Evolutionary conservation across 2,797 vertebrate genomes (phyloP).

Genomic region (Neomorphus geoffroyi): DNA sequence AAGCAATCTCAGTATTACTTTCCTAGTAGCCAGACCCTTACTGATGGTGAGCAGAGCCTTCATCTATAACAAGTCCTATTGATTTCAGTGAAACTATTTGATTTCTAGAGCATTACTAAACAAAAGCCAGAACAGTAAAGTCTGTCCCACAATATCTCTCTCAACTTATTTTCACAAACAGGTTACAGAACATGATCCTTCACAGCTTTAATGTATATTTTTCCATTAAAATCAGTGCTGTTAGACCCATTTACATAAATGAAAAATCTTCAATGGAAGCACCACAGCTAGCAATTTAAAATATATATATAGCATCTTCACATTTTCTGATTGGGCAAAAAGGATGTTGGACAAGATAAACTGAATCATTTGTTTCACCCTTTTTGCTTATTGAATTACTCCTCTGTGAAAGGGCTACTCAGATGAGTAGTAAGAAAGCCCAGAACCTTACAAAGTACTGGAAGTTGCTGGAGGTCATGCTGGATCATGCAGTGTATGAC

Average conservation of each 20-base stretch:
- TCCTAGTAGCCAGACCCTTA: background rate
- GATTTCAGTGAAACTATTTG: conserved; percentile 27
- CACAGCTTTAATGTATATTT: background rate
- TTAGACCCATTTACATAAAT: background rate
- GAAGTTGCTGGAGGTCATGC: background rate
- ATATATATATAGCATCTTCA: background rate
- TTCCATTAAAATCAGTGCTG: background rate
- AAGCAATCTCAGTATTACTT: conserved; percentile 53
- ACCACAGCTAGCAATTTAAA: background rate
- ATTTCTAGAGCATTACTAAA: background rate
- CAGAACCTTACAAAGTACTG: background rate
- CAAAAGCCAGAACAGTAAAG: background rate
- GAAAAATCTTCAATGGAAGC: background rate
- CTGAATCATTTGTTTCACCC: background rate
- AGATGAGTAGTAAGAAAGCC: background rate
- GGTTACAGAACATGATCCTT: background rate
- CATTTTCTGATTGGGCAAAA: background rate
- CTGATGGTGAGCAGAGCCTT: background rate
- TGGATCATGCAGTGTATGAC: background rate
- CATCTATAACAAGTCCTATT: conserved; percentile 12
- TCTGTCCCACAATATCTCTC: background rate
- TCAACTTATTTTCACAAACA: background rate
- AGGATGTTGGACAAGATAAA: background rate
- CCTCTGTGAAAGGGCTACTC: background rate
- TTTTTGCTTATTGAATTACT: background rate